Percentiles rank a stretch among this genome's conserved stretches.
phyloP scores from a whole-genome alignment of 2,797 vertebrate species.

The Hydrocynus forskahlii region DNA sequence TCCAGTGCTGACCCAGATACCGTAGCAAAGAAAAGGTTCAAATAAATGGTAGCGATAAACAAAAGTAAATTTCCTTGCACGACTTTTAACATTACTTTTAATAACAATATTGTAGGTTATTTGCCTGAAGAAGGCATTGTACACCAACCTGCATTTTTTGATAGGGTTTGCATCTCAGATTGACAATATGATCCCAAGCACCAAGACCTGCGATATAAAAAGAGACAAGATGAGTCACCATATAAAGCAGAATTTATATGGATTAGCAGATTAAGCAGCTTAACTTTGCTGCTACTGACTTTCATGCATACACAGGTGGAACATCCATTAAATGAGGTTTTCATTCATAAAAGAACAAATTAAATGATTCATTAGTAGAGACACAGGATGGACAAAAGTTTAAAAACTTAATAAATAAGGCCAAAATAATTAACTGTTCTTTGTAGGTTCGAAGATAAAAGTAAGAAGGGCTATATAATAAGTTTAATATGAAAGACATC shows the following conservation, averaged over 20 bases:
- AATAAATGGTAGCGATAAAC: background rate
- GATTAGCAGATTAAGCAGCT: constrained; percentile 32
- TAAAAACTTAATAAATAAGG: background rate
- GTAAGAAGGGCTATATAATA: background rate
- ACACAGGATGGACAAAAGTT: background rate
- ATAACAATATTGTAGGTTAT: background rate
- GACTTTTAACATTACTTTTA: background rate
- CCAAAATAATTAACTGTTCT: background rate
- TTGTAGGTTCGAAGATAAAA: background rate
- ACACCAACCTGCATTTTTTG: constrained; percentile 92
- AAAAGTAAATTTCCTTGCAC: background rate
- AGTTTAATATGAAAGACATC: background rate
- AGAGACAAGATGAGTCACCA: constrained; percentile 33
- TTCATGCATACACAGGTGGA: constrained; percentile 6
- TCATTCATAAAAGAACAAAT: background rate
- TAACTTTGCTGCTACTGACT: constrained; percentile 2
- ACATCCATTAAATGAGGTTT: constrained; percentile 8
- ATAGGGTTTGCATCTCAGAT: constrained; percentile 90
- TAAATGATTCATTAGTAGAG: background rate
- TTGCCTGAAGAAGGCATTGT: background rate
- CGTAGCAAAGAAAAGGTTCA: background rate
- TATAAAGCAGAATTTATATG: constrained; percentile 9
- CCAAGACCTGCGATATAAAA: constrained; percentile 83
- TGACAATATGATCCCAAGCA: constrained; percentile 91
- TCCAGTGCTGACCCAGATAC: background rate